Evolutionary conservation across 2,888 invertebrate genomes (phyloP), one percentile per base, ranked within the genome.

Genomic region (Drosophila leonis): DNA sequence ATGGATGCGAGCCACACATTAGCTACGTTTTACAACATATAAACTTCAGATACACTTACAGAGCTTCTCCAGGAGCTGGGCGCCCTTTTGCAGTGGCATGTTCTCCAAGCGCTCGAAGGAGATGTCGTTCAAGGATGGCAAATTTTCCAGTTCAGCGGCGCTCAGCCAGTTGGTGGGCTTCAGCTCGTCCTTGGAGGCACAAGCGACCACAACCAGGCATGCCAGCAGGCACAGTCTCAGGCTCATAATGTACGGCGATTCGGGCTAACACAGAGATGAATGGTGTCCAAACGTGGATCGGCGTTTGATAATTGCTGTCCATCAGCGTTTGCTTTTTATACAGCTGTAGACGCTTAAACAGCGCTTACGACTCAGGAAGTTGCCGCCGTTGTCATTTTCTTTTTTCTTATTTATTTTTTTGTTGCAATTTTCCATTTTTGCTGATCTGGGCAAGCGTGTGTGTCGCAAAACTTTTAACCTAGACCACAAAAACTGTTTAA

Each of bases 91-190:
- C 39, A 81, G 54, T 0, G 92, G 71, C 90, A 90, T 82, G 37
- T 71, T 77, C 75, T 92, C 91, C 79, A 91, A 60, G 24, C 70
- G 68, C 57, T 90, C 74, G 63, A 88, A 73, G 15, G 77, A 68
- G 9, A 92, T 60, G 13, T 91, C 83, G 49, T 90, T 77, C 60
- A 92, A 20, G 4, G 92, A 82, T 9, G 91, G 91, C 78, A 90
- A 29, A 6, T 63, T 75, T 68, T 91, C 86, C 88, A 91, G 66
- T 18, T 91, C 82, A 7, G 61, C 60, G 37, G 75, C 4, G 15
- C 69, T 78, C 44, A 91, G 48, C 91, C 91, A 92, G 24, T 88
- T 76, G 20, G 77, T 69, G 12, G 91, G 82, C 64, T 82, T 90
- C 73, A 92, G 59, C 44, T 64, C 37, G 49, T 74, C 82, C 74